Percentiles rank a stretch among this genome's conserved stretches.
These are phyloP conservation scores for Mesembrinibis cayennensis DNA, from an alignment of 2,113 vertebrate species.

Conservation along the genomic window DNA sequence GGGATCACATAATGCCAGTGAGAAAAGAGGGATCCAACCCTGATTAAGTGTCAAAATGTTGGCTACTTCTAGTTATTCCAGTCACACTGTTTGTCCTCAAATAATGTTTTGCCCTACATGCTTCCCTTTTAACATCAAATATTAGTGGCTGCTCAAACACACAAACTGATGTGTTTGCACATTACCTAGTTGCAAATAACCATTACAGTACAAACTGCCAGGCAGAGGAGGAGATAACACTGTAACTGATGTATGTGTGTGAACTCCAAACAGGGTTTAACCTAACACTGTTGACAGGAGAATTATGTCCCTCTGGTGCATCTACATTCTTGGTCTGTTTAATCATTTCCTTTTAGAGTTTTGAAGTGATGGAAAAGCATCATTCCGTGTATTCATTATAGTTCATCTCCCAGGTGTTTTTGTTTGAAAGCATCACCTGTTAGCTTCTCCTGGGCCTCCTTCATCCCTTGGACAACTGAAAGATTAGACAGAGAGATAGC, in stretches of 20 bases:
- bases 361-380: not conserved
- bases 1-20: not conserved
- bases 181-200: not conserved
- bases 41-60: not conserved
- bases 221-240: slow-evolving; percentile 20
- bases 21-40: slow-evolving; percentile 1
- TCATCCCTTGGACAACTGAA: slow-evolving; percentile 91
- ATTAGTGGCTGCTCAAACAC: slow-evolving; percentile 1
- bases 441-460: slow-evolving; percentile 92
- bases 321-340: slow-evolving; percentile 39
- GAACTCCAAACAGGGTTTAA: slow-evolving; percentile 46
- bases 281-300: slow-evolving; percentile 21
- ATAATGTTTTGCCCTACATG: not conserved
- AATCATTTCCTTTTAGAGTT: slow-evolving; percentile 20
- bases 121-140: slow-evolving; percentile 19
- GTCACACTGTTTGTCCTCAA: not conserved
- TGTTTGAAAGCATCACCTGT: slow-evolving; percentile 88
- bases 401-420: slow-evolving; percentile 86
- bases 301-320: slow-evolving; percentile 36
- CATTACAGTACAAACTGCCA: slow-evolving; percentile 1
- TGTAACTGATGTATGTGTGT: slow-evolving; percentile 15
- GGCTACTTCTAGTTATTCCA: not conserved
- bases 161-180: not conserved
- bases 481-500: not conserved
- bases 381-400: slow-evolving; percentile 76